Conservation (phyloP, 2,888 invertebrate genomes). For the Rhagophthalmus giganteus region DNA sequence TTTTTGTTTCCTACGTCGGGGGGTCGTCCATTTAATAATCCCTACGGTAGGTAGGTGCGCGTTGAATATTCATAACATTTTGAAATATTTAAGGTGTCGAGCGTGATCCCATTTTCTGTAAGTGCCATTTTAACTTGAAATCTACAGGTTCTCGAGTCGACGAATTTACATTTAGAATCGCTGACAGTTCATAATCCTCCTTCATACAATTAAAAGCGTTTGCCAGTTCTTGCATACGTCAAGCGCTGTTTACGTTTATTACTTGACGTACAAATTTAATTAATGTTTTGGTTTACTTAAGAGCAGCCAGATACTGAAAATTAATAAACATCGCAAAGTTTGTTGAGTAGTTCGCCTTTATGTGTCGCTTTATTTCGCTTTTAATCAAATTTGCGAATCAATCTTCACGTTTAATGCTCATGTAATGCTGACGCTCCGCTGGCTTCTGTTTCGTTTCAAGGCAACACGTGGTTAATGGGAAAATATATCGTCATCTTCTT, state of each 20-base stretch:
- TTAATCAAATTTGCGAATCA: conserved; percentile 10
- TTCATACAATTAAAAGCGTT: conserved; percentile 32
- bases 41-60: conserved; percentile 29
- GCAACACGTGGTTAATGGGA: no score
- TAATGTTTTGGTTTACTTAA: conserved; percentile 32
- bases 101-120: conserved; percentile 41
- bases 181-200: conserved; percentile 40
- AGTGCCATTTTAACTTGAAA: conserved; percentile 37
- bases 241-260: conserved; percentile 34
- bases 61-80: conserved; percentile 40
- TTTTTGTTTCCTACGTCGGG: conserved; percentile 11
- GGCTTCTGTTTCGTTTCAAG: no score
- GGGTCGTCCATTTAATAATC: conserved; percentile 22
- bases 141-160: conserved; percentile 38
- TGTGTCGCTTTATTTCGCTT: conserved; percentile 13
- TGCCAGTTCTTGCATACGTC: conserved; percentile 32
- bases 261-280: conserved; percentile 38
- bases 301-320: conserved; percentile 28
- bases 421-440: no score
- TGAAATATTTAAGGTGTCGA: conserved; percentile 35
- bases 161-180: conserved; percentile 39
- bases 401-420: neutral
- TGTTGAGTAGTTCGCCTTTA: conserved; percentile 16
- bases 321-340: conserved; percentile 25
- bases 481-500: no score